Base-by-base conservation (phyloP, 2,888 invertebrate genomes). In the Trachelus iudaicus region DNA sequence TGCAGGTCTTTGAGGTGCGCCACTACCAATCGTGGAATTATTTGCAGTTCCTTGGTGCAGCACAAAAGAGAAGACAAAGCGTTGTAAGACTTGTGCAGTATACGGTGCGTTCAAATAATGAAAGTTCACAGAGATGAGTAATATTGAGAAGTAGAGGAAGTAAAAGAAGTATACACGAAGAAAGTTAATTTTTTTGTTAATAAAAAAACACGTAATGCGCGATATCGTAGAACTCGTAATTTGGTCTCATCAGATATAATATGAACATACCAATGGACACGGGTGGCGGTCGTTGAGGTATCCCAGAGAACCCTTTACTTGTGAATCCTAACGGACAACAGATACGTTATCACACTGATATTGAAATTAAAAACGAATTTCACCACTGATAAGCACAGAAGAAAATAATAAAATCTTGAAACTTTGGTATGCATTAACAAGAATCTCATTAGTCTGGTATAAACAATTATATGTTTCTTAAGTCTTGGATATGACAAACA, bases 1-100 rank as follows among this genome's bases (percentile, higher is more conserved):
- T 86, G 90, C 87, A 82, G 91, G 91, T 89, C 91, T 90, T 88
- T 91, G 91, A 76, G 87, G 88, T 83, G 84, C 85, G 85, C 87
- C 88, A 86, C 85, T 85, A 83, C 81, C 79, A 84, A 83, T 88
- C 84, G 87, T 77, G 78, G 83, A 81, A 85, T 87, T 84, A 81
- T 81, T 83, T 83, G 87, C 83, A 79, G 86, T 87, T 87, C 89
- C 91, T 91, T 87, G 83, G 86, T 81, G 89, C 89, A 87, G 89
- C 90, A 87, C 56, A 23, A 56, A 56, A 56, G 56, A 56, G 23
- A 56, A 56, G 56, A 56, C 56, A 56, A 56, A 56, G 56, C 56
- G 9, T 56, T 56, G 23, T 23, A 23, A 56, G 56, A 23, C 56
- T 56, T 56, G 56, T 56, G 56, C 56, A 23, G 9, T 56, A 56